These are phyloP conservation scores for Microctenopoma steveboyesi DNA, from an alignment of 2,797 vertebrate genomes.

Conservation along the genomic window DNA sequence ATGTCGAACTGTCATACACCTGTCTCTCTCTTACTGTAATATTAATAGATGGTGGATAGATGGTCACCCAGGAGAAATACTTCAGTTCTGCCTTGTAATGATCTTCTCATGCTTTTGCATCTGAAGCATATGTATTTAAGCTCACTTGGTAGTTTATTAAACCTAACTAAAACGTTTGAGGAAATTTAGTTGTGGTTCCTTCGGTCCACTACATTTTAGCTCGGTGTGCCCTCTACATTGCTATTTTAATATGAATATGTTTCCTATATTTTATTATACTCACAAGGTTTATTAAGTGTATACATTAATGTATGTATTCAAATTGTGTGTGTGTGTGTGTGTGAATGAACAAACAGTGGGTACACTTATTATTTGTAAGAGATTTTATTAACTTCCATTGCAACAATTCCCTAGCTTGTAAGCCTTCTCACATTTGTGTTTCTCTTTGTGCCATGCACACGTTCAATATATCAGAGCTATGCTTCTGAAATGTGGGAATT, in stretches of 20 bases:
- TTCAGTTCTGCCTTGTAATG: slow-evolving; percentile 28
- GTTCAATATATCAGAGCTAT: neutral
- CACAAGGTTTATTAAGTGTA: slow-evolving; percentile 3
- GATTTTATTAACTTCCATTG: slow-evolving; percentile 14
- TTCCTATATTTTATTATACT: too few species aligned
- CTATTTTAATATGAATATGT: too few species aligned
- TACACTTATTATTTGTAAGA: neutral
- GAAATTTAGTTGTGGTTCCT: too few species aligned
- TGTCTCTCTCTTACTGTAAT: slow-evolving; percentile 67
- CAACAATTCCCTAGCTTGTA: slow-evolving; percentile 1
- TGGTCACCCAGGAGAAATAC: slow-evolving; percentile 53
- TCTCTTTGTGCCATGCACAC: neutral
- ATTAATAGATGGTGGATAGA: slow-evolving; percentile 53
- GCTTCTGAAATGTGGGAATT: slow-evolving; percentile 1
- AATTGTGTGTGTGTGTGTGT: neutral
- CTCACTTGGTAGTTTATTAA: too few species aligned
- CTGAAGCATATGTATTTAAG: too few species aligned
- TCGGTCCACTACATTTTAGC: too few species aligned
- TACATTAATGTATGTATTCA: neutral
- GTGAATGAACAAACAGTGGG: neutral
- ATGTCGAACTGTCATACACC: slow-evolving; percentile 65
- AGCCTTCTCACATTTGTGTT: slow-evolving; percentile 19
- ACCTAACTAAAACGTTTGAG: too few species aligned
- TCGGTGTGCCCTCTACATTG: too few species aligned
- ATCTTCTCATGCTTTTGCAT: slow-evolving; percentile 17